A percentile compares a stretch with the other conserved stretches of the same genome.
phyloP scores from a whole-genome alignment of 2,888 invertebrate genomes.

The Drosophila siamana region DNA sequence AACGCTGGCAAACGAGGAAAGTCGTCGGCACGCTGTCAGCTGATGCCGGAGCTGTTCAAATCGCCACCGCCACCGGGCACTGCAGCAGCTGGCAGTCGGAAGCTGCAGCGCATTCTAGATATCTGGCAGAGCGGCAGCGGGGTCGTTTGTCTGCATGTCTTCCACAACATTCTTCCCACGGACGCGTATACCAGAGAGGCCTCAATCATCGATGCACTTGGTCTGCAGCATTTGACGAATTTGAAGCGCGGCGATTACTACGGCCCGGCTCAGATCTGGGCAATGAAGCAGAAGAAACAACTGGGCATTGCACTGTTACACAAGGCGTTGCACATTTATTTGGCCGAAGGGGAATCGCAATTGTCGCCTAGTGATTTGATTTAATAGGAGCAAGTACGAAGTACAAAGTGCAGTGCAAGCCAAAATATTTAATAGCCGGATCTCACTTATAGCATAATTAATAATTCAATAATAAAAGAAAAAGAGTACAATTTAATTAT shows the following conservation, averaged over 20 bases:
- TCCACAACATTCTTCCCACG: conserved; percentile 94
- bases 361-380: conserved; percentile 91
- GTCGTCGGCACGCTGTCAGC: conserved; percentile 17
- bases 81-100: conserved; percentile 84
- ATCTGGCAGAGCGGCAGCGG: conserved; percentile 94
- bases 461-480: conserved; percentile 9
- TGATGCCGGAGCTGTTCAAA: conserved; percentile 75
- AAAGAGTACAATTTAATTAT: not conserved
- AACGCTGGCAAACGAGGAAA: conserved; percentile 7
- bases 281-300: conserved; percentile 88
- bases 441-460: conserved; percentile 45
- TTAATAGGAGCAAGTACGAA: conserved; percentile 62
- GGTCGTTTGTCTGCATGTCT: conserved; percentile 95
- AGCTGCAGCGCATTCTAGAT: conserved; percentile 92
- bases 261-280: conserved; percentile 91
- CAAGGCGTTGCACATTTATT: conserved; percentile 93
- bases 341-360: conserved; percentile 95
- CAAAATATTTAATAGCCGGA: conserved; percentile 47
- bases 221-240: conserved; percentile 91
- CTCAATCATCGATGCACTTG: conserved; percentile 95
- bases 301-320: conserved; percentile 92
- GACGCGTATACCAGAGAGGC: conserved; percentile 98
- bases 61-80: conserved; percentile 62
- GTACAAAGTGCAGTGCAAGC: conserved; percentile 56
- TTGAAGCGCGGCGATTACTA: conserved; percentile 93